These are phyloP conservation scores for Lasius platythorax DNA, from an alignment of 2,888 invertebrate species.

Conservation along the genomic window DNA sequence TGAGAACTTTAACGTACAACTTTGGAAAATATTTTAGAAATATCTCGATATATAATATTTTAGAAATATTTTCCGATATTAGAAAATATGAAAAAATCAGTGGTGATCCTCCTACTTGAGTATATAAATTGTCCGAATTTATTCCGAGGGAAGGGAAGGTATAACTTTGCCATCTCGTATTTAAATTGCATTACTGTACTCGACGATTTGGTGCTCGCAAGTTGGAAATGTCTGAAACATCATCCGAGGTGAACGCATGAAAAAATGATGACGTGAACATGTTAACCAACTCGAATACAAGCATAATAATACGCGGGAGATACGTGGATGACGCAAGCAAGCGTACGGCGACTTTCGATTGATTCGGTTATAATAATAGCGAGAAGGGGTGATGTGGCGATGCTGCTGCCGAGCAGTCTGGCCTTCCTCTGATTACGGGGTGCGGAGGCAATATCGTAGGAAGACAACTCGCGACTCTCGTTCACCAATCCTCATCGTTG, in stretches of 20 bases:
- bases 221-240: neutral
- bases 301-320: neutral
- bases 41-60: too few species aligned
- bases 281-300: neutral
- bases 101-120: neutral
- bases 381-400: conserved; percentile 66
- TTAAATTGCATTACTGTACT: neutral
- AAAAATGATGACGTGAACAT: neutral
- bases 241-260: neutral
- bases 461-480: conserved; percentile 43
- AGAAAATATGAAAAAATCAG: neutral
- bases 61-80: neutral
- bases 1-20: neutral
- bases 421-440: conserved; percentile 66
- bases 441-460: conserved; percentile 39
- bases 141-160: neutral
- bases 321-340: conserved; percentile 48
- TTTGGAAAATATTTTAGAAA: neutral
- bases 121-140: neutral
- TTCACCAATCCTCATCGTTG: conserved; percentile 28
- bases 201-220: neutral
- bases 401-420: conserved; percentile 74
- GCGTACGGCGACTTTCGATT: conserved; percentile 73
- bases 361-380: conserved; percentile 74
- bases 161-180: neutral